Evolutionary conservation across 2,113 vertebrate genomes (phyloP).

Genomic region (Colius striatus): DNA sequence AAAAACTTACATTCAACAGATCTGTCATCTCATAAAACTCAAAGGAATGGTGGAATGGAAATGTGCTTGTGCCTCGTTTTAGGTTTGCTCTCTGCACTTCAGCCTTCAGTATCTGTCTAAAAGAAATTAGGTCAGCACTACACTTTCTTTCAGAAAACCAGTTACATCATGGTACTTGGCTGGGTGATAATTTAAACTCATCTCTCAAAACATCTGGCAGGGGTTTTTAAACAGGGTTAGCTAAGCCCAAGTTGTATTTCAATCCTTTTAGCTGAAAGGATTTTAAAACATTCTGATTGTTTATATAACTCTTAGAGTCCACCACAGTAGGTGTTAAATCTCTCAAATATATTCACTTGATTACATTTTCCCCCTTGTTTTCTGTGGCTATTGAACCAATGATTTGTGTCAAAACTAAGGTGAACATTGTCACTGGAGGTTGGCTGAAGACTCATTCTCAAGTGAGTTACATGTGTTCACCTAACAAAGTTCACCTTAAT

Average conservation of each 20-base stretch:
- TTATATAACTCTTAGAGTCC: not conserved
- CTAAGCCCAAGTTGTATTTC: not conserved
- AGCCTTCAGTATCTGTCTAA: accelerated
- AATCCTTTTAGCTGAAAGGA: not conserved
- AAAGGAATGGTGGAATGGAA: not conserved
- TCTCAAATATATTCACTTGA: not conserved
- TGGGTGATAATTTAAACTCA: not conserved
- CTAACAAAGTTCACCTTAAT: not conserved
- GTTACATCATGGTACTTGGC: not conserved
- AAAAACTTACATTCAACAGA: not conserved
- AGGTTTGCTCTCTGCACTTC: not conserved
- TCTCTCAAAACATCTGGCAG: not conserved
- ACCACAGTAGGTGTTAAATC: not conserved
- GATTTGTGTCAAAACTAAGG: not conserved
- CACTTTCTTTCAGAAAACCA: not conserved
- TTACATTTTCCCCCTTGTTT: not conserved
- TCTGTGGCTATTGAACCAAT: not conserved
- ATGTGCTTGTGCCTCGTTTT: not conserved
- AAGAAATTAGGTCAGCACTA: not conserved
- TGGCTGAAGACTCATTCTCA: not conserved
- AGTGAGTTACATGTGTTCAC: not conserved
- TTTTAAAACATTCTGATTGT: not conserved
- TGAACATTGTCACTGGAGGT: not conserved
- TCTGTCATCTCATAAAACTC: not conserved
- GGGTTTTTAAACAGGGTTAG: not conserved